These are phyloP conservation scores for Chymomyza caudatula DNA, from an alignment of 2,888 invertebrate genomes.

Conservation along the genomic window DNA sequence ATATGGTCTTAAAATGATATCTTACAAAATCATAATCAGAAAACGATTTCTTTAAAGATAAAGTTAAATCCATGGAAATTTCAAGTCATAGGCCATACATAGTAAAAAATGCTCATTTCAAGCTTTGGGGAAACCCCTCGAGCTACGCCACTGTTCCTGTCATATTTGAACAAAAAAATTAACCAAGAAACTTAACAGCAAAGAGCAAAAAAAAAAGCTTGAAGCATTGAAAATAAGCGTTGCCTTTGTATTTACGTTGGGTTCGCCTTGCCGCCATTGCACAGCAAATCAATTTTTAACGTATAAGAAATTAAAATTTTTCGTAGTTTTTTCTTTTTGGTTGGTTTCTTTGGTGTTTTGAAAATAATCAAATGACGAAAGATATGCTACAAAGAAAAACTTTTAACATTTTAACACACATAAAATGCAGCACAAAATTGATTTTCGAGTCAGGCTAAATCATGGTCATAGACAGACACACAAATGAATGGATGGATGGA, in stretches of 20 bases:
- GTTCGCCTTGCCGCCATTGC: slow-evolving; percentile 26
- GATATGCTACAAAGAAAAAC: slow-evolving; percentile 19
- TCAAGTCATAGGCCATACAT: too few species aligned
- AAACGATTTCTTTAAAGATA: too few species aligned
- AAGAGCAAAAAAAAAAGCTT: background rate
- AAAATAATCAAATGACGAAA: slow-evolving; percentile 44
- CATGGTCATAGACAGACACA: slow-evolving; percentile 8
- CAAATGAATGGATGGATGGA: slow-evolving; percentile 20
- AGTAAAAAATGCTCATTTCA: too few species aligned
- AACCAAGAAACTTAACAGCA: background rate
- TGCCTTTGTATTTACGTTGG: slow-evolving; percentile 27
- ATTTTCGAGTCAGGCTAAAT: slow-evolving; percentile 37
- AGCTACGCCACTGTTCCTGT: background rate
- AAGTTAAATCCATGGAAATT: too few species aligned
- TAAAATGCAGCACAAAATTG: slow-evolving; percentile 47
- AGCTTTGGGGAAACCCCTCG: too few species aligned
- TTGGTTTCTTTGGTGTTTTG: background rate
- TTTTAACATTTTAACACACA: slow-evolving; percentile 33
- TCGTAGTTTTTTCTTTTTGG: slow-evolving; percentile 8
- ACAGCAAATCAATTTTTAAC: slow-evolving; percentile 53
- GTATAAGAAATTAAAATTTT: slow-evolving; percentile 36
- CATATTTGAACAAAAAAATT: background rate
- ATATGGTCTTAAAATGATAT: too few species aligned
- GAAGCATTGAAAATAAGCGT: slow-evolving; percentile 15
- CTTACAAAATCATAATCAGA: too few species aligned